Conservation (phyloP, 2,113 vertebrate genomes). For the Hemicordylus capensis region DNA sequence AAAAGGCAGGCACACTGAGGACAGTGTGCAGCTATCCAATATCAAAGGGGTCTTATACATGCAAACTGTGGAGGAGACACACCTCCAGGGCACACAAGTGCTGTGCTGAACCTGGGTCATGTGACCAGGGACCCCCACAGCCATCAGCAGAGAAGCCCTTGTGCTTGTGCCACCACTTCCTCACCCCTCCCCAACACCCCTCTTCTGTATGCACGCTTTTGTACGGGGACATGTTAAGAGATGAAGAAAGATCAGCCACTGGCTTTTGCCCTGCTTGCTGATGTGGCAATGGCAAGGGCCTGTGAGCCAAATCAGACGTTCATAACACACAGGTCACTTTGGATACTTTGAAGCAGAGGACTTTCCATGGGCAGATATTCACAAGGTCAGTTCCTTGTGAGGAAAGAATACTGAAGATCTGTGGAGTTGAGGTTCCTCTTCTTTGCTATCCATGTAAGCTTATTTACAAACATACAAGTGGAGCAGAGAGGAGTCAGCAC, state of each 20-base stretch:
- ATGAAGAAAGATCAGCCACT: constrained; percentile 2
- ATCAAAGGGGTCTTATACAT: not conserved
- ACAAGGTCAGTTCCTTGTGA: not conserved
- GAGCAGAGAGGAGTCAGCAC: not conserved
- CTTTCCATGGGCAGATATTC: too few species aligned
- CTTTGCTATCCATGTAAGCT: not conserved
- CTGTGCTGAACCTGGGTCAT: not conserved
- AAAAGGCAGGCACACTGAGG: rapidly evolving
- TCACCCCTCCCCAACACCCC: not conserved
- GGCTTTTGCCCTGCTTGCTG: constrained; percentile 21
- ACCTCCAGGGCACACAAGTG: rapidly evolving
- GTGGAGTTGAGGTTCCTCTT: not conserved
- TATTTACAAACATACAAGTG: not conserved
- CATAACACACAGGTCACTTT: too few species aligned
- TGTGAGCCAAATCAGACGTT: not conserved
- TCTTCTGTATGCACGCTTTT: not conserved
- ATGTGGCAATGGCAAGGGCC: not conserved
- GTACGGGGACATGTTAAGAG: constrained; percentile 36
- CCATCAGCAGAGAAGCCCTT: not conserved
- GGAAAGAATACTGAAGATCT: not conserved
- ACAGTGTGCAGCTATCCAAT: constrained; percentile 2
- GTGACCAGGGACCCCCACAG: constrained; percentile 1
- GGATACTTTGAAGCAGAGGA: too few species aligned
- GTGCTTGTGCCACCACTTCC: not conserved
- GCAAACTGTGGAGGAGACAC: not conserved